Evolutionary conservation across 2,113 vertebrate genomes (phyloP), one percentile per base, ranked within the genome.

Genomic region (Leptosomus discolor): DNA sequence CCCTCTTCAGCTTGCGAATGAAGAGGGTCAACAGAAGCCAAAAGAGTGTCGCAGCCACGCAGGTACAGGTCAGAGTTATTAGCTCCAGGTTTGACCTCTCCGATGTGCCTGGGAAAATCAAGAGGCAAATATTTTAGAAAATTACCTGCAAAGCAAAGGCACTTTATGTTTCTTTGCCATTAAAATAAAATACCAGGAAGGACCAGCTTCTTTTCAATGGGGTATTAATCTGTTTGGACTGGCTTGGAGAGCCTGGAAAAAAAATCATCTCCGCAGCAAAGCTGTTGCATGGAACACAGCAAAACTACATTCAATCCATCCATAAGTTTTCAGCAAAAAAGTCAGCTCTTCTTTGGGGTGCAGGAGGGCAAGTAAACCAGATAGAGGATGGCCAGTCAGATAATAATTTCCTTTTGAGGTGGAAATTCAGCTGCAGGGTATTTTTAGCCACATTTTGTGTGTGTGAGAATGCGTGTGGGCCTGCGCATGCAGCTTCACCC

Each of bases 1-100:
- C 98, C 98, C 97, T 98, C 98, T 98, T 99, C 73, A 99, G 96
- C 97, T 99, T 99, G 63, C 99, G 98, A 96, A 99, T 99, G 87
- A 99, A 98, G 82, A 99, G 98, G 0, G 99, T 99, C 95, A 99
- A 51, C 37, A 99, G 95, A 56, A 99, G 98, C 99, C 99, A 99
- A 97, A 99, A 99, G 65, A 99, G 98, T 0, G 99, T 99, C 0
- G 99, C 99, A 85, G 99, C 98, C 93, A 99, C 98, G 12, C 99
- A 99, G 89, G 99, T 99, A 77, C 99, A 99, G 6, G 98, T 98
- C 78, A 99, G 96, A 1, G 99, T 99, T 84, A 99, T 98, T 54
- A 99, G 98, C 96, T 99, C 99, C 97, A 99, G 94, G 57, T 98
- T 99, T 5, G 99, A 99, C 69, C 96, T 97, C 92, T 99, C 99